These are phyloP conservation scores for Anoplolepis gracilipes DNA, from an alignment of 1,140 invertebrate species.

Conservation along the genomic window DNA sequence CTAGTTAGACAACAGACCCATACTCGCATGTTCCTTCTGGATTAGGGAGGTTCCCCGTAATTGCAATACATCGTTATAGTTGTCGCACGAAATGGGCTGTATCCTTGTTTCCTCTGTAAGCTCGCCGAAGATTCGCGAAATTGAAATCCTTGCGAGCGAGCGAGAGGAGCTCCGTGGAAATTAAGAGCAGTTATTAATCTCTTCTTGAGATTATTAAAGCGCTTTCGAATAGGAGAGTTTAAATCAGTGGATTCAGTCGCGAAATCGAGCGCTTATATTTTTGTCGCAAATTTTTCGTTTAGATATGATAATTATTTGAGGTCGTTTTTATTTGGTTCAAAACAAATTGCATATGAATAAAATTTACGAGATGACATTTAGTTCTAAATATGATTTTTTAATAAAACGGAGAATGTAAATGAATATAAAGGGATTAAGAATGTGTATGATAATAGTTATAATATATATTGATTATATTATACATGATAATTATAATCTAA, in stretches of 20 bases:
- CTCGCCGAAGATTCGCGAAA: slow-evolving; percentile 19
- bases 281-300: background rate
- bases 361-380: background rate
- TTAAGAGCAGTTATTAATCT: slow-evolving; percentile 41
- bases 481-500: slow-evolving; percentile 4
- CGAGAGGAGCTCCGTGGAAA: slow-evolving; percentile 23
- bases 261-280: background rate
- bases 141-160: slow-evolving; percentile 39
- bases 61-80: slow-evolving; percentile 59
- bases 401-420: background rate
- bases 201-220: slow-evolving; percentile 12
- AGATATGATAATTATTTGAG: background rate
- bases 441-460: background rate
- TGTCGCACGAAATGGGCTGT: slow-evolving; percentile 49
- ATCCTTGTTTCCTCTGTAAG: slow-evolving; percentile 24
- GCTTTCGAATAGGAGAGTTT: background rate
- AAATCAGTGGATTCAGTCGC: background rate
- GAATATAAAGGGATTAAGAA: slow-evolving; percentile 27
- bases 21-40: slow-evolving; percentile 53
- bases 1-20: slow-evolving; percentile 43
- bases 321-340: background rate
- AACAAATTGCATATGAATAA: background rate
- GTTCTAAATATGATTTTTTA: background rate
- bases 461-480: slow-evolving; percentile 5
- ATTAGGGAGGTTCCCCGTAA: slow-evolving; percentile 55